phyloP scores from a whole-genome alignment of 2,113 vertebrate genomes.

The Osmerus mordax region DNA sequence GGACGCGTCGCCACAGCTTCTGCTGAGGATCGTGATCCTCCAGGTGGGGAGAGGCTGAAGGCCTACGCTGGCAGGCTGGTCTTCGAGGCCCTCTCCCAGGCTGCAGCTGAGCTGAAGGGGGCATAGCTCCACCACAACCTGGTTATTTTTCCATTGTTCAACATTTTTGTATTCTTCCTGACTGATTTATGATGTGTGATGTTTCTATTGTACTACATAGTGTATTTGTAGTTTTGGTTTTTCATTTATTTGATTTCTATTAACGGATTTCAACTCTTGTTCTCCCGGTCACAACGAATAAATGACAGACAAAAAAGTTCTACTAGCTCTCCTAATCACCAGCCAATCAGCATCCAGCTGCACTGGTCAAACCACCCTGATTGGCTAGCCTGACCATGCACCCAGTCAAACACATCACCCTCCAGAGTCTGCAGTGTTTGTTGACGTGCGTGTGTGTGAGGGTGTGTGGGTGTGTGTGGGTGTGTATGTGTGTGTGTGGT shows the following conservation, averaged over 20 bases:
- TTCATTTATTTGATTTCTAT: background rate
- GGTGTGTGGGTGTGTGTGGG: too few species aligned
- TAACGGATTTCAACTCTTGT: background rate
- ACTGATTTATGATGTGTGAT: background rate
- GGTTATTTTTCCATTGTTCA: background rate
- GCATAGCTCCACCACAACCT: background rate
- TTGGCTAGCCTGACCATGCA: too few species aligned
- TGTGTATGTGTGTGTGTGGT: background rate
- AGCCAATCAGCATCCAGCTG: background rate
- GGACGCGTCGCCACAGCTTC: too few species aligned
- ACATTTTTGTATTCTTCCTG: background rate
- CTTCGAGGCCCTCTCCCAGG: conserved; percentile 21
- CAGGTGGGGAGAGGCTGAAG: conserved; percentile 11
- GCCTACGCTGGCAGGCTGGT: conserved; percentile 36
- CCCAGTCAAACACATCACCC: too few species aligned
- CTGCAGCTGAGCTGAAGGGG: conserved; percentile 21
- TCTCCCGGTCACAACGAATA: too few species aligned
- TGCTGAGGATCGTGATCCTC: background rate
- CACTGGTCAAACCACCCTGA: background rate
- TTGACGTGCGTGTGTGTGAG: too few species aligned
- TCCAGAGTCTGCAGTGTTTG: too few species aligned
- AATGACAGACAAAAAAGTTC: too few species aligned
- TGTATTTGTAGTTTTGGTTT: background rate
- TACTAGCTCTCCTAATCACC: background rate
- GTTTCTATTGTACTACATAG: background rate